Base-by-base conservation (phyloP, 1,140 invertebrate genomes). In the Battus philenor region DNA sequence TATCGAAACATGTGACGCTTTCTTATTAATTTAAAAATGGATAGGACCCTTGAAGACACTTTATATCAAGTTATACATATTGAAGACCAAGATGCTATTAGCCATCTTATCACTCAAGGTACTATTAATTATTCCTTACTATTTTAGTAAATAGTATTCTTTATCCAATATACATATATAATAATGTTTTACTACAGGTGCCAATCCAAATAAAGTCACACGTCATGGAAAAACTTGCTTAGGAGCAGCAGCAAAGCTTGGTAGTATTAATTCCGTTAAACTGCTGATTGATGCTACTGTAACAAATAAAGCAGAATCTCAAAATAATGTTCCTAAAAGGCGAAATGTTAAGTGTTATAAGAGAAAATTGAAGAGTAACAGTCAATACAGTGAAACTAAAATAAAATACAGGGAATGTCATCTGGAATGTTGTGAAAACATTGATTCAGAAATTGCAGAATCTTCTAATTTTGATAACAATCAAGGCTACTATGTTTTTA, bases 401-500 rank as follows among this genome's bases (percentile, higher is more conserved):
- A 56, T 63, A 2, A 83, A 81, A 51, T 55, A 62, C 6, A 69
- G 55, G 53, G 61, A 64, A 16, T 45, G 44, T 47, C 31, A 46
- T 34, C 34, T 44, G 26, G 39, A 49, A 31, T 32, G 47, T 39
- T 31, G 30, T 54, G 50, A 59, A 32, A 34, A 39, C 45, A 41
- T 58, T 44, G 45, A 39, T 12, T 47, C 55, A 36, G 32, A 51
- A 11, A 33, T 24, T 31, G 46, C 59, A 38, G 52, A 47, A 5
- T 46, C 13, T 55, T 33, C 38, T 12, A 69, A 61, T 20, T 30
- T 32, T 38, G 70, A 73, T 16, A 67, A 64, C 46, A 85, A 85
- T 54, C 73, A 78, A 26, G 81, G 78, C 4, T 80, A 83, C 36
- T 85, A 72, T 78, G 70, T 81, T 6, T 68, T 81, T 33, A 72